Evolutionary conservation across 2,888 invertebrate genomes (phyloP), one percentile per base, ranked within the genome.

Genomic region (Agrochola macilenta): DNA sequence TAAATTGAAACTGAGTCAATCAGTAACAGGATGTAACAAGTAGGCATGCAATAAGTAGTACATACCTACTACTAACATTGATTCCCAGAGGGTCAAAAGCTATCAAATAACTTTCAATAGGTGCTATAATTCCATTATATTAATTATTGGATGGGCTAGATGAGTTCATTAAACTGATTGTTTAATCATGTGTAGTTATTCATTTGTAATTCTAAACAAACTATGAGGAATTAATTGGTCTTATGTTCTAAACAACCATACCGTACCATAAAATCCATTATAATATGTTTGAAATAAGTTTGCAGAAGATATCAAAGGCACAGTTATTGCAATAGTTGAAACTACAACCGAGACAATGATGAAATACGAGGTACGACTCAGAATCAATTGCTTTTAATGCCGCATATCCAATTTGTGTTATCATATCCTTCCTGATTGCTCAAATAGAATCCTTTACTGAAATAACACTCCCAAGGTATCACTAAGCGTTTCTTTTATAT

Each of bases 331-430:
- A 12, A 60, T 39, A 30, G n/a, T 61, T 64, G 49, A 63, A 77
- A 72, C 39, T 26, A 60, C 20, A 74, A 43, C 17, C 26, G 30
- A 69, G n/a, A 30, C 65, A 70, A 73, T 82, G 72, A 84, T 63
- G 17, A 76, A 72, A 46, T 73, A 82, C 57, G 39, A 82, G 54
- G 74, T 73, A 71, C 64, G 63, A 46, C 39, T 86, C 63, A 23
- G 69, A 68, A 70, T 73, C 83, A 84, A 84, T 84, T 84, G 76
- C 23, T 65, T 81, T 58, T 78, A 87, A 82, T 82, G 65, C 77
- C 65, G 83, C 77, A 82, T 82, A 84, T 83, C 88, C 88, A 81
- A 81, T 88, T 84, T 75, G 69, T 80, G 76, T 79, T 86, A 76
- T 82, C 85, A 74, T 78, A 86, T 87, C 84, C 85, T 76, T 74